Evolutionary conservation across 64 coral and sea anemone species (phyloP).

Genomic region (Cladopsammia gracilis): DNA sequence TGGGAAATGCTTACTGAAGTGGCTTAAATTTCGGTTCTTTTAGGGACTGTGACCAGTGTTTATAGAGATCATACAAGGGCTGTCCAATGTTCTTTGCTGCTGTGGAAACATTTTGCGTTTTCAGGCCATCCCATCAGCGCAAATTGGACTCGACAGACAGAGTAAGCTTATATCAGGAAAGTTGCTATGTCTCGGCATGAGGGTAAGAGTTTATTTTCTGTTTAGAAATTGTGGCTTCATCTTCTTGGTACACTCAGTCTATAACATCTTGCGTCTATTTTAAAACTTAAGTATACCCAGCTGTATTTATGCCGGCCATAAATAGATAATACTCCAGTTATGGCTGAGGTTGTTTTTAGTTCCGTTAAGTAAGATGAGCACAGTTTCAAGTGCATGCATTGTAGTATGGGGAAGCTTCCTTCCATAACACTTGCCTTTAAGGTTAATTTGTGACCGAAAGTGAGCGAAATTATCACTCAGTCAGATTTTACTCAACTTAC

Average conservation of each 20-base stretch:
- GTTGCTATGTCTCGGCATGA: conserved; percentile 89
- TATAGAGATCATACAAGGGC: conserved; percentile 44
- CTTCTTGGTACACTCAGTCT: background rate
- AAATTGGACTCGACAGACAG: conserved; percentile 38
- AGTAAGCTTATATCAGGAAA: conserved; percentile 36
- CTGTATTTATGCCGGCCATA: background rate
- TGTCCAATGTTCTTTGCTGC: conserved; percentile 87
- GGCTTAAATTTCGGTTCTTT: conserved; percentile 17
- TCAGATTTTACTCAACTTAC: background rate
- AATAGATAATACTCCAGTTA: background rate
- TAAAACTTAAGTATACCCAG: background rate
- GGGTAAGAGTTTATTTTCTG: conserved; percentile 59
- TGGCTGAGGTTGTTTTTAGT: background rate
- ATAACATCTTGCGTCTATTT: background rate
- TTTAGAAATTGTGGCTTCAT: conserved; percentile 3
- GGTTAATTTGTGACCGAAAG: background rate
- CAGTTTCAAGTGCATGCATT: background rate
- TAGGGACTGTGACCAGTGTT: background rate
- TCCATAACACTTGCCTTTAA: background rate
- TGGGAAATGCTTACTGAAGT: conserved; percentile 20
- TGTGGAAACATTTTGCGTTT: conserved; percentile 41
- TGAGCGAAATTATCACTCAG: background rate
- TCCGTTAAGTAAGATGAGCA: background rate
- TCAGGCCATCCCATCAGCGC: conserved; percentile 36
- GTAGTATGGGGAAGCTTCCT: background rate